Evolutionary conservation across 2,797 vertebrate genomes (phyloP).

Genomic region (Halcyon smyrnensis): DNA sequence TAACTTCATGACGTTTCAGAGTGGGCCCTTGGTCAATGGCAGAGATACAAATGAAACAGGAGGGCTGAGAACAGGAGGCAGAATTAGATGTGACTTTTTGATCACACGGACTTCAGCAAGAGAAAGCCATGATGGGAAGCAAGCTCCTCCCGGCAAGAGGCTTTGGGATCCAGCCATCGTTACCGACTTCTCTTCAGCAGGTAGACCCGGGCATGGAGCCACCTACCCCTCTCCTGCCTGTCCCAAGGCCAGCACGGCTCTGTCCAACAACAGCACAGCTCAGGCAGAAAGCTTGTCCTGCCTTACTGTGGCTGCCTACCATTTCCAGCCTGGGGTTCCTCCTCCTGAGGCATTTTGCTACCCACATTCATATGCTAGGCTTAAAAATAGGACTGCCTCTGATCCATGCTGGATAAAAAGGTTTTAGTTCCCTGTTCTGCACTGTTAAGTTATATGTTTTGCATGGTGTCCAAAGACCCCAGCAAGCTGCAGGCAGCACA

Average conservation of each 20-base stretch:
- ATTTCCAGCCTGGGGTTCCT: background rate
- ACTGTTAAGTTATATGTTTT: background rate
- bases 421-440: background rate
- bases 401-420: background rate
- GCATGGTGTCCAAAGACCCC: background rate
- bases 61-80: background rate
- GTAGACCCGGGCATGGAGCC: background rate
- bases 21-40: fast-evolving
- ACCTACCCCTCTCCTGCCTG: background rate
- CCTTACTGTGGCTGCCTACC: background rate
- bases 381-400: slow-evolving; percentile 4
- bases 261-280: background rate
- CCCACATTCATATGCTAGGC: background rate
- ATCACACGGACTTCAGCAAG: background rate
- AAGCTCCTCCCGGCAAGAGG: background rate
- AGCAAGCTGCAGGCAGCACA: background rate
- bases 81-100: background rate
- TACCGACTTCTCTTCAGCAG: background rate
- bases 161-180: background rate
- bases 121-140: background rate
- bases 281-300: background rate
- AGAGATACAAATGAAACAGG: background rate
- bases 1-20: background rate
- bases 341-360: background rate
- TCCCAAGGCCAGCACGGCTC: fast-evolving